Evolutionary conservation across 2,113 vertebrate genomes (phyloP).

Genomic region (Nicator chloris): DNA sequence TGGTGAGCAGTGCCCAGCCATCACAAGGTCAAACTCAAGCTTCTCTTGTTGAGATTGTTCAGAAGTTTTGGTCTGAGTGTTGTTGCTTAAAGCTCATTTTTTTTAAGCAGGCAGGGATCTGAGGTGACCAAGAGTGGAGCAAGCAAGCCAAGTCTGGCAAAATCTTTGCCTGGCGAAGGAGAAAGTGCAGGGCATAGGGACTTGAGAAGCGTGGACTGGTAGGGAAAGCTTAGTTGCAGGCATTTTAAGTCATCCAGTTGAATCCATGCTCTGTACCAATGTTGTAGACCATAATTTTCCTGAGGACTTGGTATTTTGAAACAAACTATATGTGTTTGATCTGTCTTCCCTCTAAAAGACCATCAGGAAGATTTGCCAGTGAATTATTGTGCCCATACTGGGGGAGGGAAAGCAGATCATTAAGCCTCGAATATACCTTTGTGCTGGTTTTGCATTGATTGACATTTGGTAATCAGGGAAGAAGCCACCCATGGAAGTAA

Average conservation of each 20-base stretch:
- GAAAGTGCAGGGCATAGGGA: not conserved
- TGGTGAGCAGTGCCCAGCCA: not conserved
- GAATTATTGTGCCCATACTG: not conserved
- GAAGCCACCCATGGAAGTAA: not conserved
- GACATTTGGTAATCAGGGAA: not conserved
- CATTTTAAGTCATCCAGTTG: not conserved
- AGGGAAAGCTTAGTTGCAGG: not conserved
- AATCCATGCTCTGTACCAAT: not conserved
- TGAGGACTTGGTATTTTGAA: not conserved
- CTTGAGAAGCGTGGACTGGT: not conserved
- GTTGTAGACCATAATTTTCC: not conserved
- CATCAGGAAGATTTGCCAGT: conserved; percentile 1
- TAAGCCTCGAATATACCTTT: not conserved
- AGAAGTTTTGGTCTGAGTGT: not conserved
- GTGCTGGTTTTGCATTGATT: not conserved
- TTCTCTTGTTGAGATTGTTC: not conserved
- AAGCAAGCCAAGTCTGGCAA: not conserved
- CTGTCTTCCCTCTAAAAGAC: conserved; percentile 30
- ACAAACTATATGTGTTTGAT: not conserved
- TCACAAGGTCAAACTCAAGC: not conserved
- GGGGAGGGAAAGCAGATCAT: conserved; percentile 13
- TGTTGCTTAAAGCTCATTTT: not conserved
- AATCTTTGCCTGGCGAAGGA: not conserved
- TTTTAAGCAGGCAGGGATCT: not conserved
- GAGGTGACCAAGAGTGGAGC: not conserved